Base-by-base conservation (phyloP, 1,140 invertebrate species). In the Conus betulinus region DNA sequence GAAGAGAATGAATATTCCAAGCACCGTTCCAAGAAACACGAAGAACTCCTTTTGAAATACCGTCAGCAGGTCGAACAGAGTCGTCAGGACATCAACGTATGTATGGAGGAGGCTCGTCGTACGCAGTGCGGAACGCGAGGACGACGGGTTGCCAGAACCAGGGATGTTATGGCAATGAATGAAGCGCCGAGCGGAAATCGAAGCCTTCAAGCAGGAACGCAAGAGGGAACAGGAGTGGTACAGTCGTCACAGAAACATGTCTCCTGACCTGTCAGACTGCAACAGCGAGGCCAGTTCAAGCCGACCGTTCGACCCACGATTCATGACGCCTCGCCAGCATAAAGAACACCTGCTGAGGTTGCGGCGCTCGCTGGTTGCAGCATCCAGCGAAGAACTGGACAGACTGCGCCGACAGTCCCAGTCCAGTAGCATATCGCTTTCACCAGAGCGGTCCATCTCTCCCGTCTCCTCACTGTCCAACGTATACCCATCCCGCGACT, bases 171-270 rank as follows among this genome's bases (percentile, higher is more conserved):
- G 25, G 90, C 85, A 27, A 39, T 39, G 85, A n/a, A 85, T 91
- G 85, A 90, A 84, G 51, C 84, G 93, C 27, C 85, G 90, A 25
- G 91, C 92, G 51, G 92, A 93, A 89, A 92, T 94, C 74, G 93
- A 94, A 87, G 90, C 91, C 15, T 94, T 94, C 88, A 93, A 93
- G 85, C 86, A 91, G 13, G 93, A 94, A 86, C 89, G 93, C 67
- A 57, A 85, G 27, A 81, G 91, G 76, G 93, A 94, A 85, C 89
- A 92, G 27, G 13, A 57, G 20, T 53, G 57, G 57, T 55, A 39
- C 51, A 53, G 76, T 7, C 88, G 87, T 27, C 82, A 87, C 39
- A 71, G 60, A 13, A 89, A 82, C n/a, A 67, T 79, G 63, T 53
- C 83, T 71, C 71, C 88, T 5, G 67, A 76, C 85, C 10, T 53